A percentile compares a stretch with the other conserved stretches of the same genome.
Conservation (phyloP, 2,888 invertebrate species). For the Trachelus stipa region DNA sequence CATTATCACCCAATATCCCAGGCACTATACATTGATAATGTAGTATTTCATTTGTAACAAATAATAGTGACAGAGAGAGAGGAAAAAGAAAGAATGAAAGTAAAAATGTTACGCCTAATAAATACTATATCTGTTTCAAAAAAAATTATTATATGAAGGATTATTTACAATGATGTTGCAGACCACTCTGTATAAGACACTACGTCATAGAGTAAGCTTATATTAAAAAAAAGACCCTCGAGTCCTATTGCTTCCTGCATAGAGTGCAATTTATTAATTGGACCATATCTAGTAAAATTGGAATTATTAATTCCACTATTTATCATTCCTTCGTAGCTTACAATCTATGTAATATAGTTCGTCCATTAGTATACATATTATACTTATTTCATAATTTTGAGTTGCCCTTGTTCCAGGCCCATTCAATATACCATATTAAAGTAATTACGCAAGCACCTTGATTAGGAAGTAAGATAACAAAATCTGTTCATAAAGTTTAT, state of each 20-base stretch:
- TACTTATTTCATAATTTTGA: not conserved
- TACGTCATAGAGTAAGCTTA: not conserved
- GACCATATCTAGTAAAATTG: not conserved
- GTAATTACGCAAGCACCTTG: not conserved
- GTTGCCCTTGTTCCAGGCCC: not conserved
- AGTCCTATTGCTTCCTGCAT: not conserved
- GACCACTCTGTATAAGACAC: not conserved
- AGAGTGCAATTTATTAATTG: not conserved
- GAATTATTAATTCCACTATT: not conserved
- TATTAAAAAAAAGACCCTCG: not conserved
- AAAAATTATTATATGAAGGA: not conserved
- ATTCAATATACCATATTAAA: not conserved
- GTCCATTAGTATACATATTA: not conserved
- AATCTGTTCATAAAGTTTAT: not conserved
- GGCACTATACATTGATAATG: too few relatives aligned
- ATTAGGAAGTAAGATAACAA: not conserved
- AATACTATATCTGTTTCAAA: not conserved
- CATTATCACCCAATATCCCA: not conserved
- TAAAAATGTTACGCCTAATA: not conserved
- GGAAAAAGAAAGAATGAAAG: not conserved
- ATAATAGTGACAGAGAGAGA: not conserved
- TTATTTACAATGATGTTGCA: not conserved
- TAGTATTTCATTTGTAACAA: not conserved
- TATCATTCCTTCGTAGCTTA: not conserved
- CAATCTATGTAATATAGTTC: not conserved